Evolutionary conservation across 2,797 vertebrate species (phyloP), one percentile per base, ranked within the genome.

Genomic region (Manis pentadactyla): DNA sequence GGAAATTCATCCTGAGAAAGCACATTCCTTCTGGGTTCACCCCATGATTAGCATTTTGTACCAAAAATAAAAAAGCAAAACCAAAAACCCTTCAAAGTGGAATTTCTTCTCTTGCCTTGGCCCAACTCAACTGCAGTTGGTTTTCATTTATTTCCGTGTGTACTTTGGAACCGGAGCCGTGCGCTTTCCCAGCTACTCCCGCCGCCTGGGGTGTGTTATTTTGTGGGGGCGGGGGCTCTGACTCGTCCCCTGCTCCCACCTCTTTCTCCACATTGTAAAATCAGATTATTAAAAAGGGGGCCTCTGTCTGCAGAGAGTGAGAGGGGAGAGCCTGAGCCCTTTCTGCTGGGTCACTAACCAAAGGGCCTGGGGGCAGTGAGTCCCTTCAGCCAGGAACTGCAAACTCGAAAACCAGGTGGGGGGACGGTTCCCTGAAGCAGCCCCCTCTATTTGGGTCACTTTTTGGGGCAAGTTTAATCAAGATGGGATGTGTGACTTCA

Each of bases 181-280:
- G 57, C 19, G 73, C 95, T 98, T 98, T 98, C 96, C 97, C 83
- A 96, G 79, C 87, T 92, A 98, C 93, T 97, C 94, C 83, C 21
- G 78, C 97, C 98, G 98, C 98, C 98, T 98, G 98, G 82, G 92
- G 95, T 97, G 95, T 98, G 96, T 98, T 98, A 98, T 97, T 97
- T 97, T 97, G 96, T 97, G 95, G 94, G 96, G 96, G 95, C 87
- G 95, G 96, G 94, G 94, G 95, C 96, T 89, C 73, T 78, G 96
- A 89, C 93, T 93, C 15, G 13, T 78, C 42, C 57, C 63, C 63
- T 55, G n/a, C 73, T 81, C 74, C 81, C 90, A 97, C 79, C 93
- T 98, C 97, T 96, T 93, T 97, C 96, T 97, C 97, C 97, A 97
- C 77, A 9, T 86, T 97, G 95, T 98, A 97, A 98, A 98, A 98